Conservation (phyloP, 2,113 vertebrate genomes). For the Canis aureus region DNA sequence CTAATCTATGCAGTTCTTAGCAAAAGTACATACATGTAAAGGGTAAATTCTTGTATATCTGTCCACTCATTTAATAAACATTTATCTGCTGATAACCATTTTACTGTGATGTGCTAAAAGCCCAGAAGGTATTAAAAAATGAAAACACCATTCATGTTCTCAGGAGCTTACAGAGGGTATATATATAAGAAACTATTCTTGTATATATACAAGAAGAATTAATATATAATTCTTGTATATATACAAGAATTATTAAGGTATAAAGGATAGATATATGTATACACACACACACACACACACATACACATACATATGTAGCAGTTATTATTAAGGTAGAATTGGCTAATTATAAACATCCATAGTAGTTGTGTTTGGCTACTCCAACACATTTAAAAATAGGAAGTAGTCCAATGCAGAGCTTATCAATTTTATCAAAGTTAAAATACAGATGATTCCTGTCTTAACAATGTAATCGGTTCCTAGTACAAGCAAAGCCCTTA, state of each 20-base stretch:
- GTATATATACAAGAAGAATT: no score
- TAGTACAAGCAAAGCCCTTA: neutral
- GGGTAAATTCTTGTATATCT: neutral
- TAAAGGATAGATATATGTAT: neutral
- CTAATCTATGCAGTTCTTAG: neutral
- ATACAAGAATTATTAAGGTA: neutral
- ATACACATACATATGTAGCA: neutral
- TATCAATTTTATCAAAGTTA: neutral
- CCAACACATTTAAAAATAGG: neutral
- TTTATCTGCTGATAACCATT: neutral
- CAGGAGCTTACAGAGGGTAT: neutral
- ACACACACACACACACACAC: no score
- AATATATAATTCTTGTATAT: no score
- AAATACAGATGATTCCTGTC: neutral
- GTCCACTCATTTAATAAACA: neutral
- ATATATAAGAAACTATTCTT: neutral
- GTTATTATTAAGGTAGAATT: neutral
- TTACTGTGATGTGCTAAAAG: neutral
- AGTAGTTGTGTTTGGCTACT: neutral
- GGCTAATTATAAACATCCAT: neutral
- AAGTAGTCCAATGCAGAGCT: neutral
- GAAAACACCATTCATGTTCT: neutral
- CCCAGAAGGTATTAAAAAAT: slow-evolving; percentile 35
- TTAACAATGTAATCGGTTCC: neutral
- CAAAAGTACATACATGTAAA: neutral